These are phyloP conservation scores for Peromyscus polionotus DNA, from an alignment of 2,113 vertebrate genomes.

Conservation along the genomic window DNA sequence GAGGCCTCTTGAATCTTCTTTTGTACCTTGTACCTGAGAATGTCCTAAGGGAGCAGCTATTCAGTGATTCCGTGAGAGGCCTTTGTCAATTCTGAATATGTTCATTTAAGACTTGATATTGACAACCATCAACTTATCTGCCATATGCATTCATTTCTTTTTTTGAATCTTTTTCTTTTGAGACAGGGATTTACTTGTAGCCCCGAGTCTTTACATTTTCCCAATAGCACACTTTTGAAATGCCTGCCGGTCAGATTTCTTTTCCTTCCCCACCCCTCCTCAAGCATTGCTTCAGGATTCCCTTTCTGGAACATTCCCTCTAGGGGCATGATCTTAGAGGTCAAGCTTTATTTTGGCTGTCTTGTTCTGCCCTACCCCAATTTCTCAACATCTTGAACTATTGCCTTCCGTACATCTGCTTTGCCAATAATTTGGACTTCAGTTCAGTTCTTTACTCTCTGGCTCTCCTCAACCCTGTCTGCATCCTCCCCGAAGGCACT, in stretches of 20 bases:
- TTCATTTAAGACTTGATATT: neutral
- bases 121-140: neutral
- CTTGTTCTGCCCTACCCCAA: conserved; percentile 33
- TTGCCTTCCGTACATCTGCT: conserved; percentile 24
- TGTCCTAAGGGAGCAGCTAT: neutral
- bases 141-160: neutral
- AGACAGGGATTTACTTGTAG: neutral
- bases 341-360: conserved; percentile 64
- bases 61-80: neutral
- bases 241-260: neutral
- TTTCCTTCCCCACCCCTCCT: conserved; percentile 13
- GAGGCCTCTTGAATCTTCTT: neutral
- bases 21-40: neutral
- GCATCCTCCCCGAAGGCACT: neutral
- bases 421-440: conserved; percentile 61
- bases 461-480: neutral
- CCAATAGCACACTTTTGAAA: neutral
- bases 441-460: conserved; percentile 17
- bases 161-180: neutral
- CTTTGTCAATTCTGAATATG: neutral
- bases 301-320: conserved; percentile 69
- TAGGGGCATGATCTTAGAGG: conserved; percentile 50
- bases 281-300: conserved; percentile 63
- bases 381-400: conserved; percentile 65
- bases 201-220: neutral